Evolutionary conservation across 2,113 vertebrate genomes (phyloP), one percentile per base, ranked within the genome.

Genomic region (Sorex fumeus): DNA sequence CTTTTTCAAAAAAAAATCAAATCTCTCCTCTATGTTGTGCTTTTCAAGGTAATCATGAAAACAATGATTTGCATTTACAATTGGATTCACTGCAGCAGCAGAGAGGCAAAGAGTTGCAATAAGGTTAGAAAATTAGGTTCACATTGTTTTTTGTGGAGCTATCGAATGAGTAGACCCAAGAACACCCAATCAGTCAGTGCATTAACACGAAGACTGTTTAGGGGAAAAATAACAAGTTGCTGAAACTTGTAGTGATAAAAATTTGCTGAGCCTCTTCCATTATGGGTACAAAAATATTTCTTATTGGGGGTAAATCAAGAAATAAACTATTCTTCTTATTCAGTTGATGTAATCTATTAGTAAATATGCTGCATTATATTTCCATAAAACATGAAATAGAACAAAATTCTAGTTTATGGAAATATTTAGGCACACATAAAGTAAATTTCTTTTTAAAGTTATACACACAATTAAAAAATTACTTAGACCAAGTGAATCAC

Each of bases 61-160:
- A 95, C 91, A 90, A 97, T 92, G 95, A 95, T 94, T 47, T 95
- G 43, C 94, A 94, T 96, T 97, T 96, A 76, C 81, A 96, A 40
- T 45, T 96, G 72, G 71, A 95, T 90, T 96, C 79, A 50, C 28
- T 95, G 19, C 82, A 92, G 45, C 84, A 90, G 62, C 67, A 96
- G 13, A 84, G 13, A 82, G 92, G 64, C 81, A 91, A 50, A 62
- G 74, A 97, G 83, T 91, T 91, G 77, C 67, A 94, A 91, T 87
- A 87, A 79, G 88, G 76, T 91, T 85, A 95, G 45, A 45, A 79
- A 19, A 94, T 83, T 79, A 95, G 87, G 79, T 89, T 94, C 82
- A 94, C 36, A 91, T 75, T 57, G 62, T 93, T 92, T 43, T 67
- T 95, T 94, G 27, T 82, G 95, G 76, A 93, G 90, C 82, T 60